phyloP scores from a whole-genome alignment of 2,113 vertebrate species.

The Forbesichthys papilliferus region DNA sequence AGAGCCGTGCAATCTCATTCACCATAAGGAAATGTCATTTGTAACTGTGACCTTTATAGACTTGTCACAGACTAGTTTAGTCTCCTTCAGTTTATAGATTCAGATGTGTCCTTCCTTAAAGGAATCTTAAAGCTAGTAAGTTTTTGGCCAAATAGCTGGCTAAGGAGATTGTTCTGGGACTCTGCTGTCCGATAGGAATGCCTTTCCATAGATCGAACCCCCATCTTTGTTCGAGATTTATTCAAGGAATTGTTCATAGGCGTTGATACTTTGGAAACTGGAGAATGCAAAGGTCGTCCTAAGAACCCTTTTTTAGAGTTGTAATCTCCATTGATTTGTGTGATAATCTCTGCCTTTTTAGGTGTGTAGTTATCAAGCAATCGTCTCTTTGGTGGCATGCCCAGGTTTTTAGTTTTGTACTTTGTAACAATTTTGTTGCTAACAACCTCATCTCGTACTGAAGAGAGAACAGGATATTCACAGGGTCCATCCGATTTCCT shows the following conservation, averaged over 20 bases:
- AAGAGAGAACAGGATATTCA: conserved; percentile 76
- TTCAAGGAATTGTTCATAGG: conserved; percentile 79
- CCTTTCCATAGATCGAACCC: conserved; percentile 74
- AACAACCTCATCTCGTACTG: conserved; percentile 80
- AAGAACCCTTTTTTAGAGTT: conserved; percentile 80
- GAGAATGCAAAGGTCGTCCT: conserved; percentile 77
- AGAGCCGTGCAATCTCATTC: conserved; percentile 87
- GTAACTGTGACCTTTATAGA: conserved; percentile 65
- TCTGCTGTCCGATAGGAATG: conserved; percentile 87
- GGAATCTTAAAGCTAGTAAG: conserved; percentile 99
- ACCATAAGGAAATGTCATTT: conserved; percentile 80
- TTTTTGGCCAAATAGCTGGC: conserved; percentile 96
- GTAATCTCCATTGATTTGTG: conserved; percentile 76
- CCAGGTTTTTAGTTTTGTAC: conserved; percentile 66
- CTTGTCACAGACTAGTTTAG: conserved; percentile 65
- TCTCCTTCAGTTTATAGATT: conserved; percentile 80
- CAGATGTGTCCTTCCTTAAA: conserved; percentile 89
- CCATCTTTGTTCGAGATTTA: conserved; percentile 72
- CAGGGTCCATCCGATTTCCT: conserved; percentile 74
- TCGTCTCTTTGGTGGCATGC: conserved; percentile 75
- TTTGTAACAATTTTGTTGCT: conserved; percentile 80
- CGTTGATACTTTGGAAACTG: conserved; percentile 79
- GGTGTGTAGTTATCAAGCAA: conserved; percentile 76
- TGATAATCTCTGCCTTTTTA: conserved; percentile 77
- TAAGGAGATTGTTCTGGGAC: conserved; percentile 94